These are phyloP conservation scores for Apolygus lucorum DNA, from an alignment of 1,140 invertebrate genomes.

Conservation along the genomic window DNA sequence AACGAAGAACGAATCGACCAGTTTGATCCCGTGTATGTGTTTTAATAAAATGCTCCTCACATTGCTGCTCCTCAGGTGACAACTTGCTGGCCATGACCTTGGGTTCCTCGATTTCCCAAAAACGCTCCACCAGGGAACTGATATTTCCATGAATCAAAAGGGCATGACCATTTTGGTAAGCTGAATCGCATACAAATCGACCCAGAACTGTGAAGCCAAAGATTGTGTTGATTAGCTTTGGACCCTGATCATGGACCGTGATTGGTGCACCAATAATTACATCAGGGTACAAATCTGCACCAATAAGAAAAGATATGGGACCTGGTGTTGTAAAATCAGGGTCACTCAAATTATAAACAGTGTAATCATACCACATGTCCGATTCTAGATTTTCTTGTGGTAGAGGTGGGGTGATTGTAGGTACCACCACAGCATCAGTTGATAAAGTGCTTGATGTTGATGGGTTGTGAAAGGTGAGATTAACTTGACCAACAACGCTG, in stretches of 20 bases:
- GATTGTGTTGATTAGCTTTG: background rate
- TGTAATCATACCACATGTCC: background rate
- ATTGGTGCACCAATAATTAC: too few species aligned
- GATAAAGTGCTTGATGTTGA: background rate
- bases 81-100: background rate
- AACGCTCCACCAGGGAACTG: constrained; percentile 29
- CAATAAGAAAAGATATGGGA: too few species aligned
- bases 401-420: too few species aligned
- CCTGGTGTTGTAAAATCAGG: too few species aligned
- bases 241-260: too few species aligned
- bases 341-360: background rate
- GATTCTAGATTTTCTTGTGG: too few species aligned
- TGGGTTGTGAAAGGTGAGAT: background rate
- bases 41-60: background rate
- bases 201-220: too few species aligned
- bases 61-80: background rate
- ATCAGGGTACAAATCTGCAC: too few species aligned
- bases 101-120: background rate
- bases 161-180: background rate
- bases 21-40: background rate
- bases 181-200: too few species aligned
- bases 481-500: too few species aligned
- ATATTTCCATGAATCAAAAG: too few species aligned
- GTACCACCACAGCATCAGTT: too few species aligned
- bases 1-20: background rate